phyloP scores from a whole-genome alignment of 1,140 invertebrate genomes.

The Tachypleus tridentatus region DNA sequence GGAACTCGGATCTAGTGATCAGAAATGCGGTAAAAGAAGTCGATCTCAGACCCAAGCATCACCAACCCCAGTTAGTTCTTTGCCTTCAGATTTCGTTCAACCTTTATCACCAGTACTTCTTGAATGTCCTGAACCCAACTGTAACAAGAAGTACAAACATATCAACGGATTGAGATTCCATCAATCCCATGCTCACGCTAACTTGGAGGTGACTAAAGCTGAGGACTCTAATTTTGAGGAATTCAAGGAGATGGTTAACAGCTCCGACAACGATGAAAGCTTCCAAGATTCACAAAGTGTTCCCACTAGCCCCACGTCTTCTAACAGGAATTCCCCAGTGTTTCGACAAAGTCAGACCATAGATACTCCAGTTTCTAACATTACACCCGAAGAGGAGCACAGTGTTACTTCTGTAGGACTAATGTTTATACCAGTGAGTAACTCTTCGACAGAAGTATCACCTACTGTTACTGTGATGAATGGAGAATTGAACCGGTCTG shows the following conservation, averaged over 20 bases:
- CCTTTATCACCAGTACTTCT: conserved; percentile 61
- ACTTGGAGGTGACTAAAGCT: conserved; percentile 9
- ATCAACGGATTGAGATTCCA: conserved; percentile 93
- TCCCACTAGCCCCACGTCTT: conserved; percentile 21
- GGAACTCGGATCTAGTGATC: conserved; percentile 22
- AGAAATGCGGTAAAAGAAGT: conserved; percentile 28
- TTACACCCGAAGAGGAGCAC: too few species aligned
- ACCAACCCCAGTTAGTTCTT: conserved; percentile 28
- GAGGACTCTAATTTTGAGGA: conserved; percentile 36
- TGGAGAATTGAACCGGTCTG: too few species aligned
- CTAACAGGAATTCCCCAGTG: conserved; percentile 11
- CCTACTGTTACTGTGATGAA: too few species aligned
- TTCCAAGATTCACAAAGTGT: conserved; percentile 30
- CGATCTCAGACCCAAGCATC: conserved; percentile 31
- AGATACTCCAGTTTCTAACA: too few species aligned
- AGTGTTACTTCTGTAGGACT: too few species aligned
- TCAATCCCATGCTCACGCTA: conserved; percentile 73
- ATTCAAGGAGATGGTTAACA: conserved; percentile 44
- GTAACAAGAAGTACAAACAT: conserved; percentile 95
- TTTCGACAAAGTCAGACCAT: too few species aligned
- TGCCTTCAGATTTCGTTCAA: conserved; percentile 23
- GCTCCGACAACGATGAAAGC: conserved; percentile 60
- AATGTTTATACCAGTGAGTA: too few species aligned
- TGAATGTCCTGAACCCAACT: conserved; percentile 94
- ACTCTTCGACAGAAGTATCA: too few species aligned